A percentile compares a stretch with the other conserved stretches of the same genome.
Conservation (phyloP, 2,797 vertebrate genomes). For the Microctenopoma stevenorrisi region DNA sequence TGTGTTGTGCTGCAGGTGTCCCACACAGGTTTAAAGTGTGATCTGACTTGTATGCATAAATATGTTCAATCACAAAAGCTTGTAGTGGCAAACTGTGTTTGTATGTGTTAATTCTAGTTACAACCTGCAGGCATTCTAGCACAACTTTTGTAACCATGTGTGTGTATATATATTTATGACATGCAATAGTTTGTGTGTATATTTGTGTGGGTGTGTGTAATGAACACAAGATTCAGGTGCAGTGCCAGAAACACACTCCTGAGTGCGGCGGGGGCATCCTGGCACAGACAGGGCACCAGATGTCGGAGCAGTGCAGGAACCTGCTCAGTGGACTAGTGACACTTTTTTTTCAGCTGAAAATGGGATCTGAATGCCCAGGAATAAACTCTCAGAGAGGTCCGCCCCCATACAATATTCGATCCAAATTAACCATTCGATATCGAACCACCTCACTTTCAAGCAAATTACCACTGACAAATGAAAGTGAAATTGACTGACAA, state of each 20-base stretch:
- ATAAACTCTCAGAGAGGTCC: constrained; percentile 72
- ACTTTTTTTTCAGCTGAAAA: constrained; percentile 78
- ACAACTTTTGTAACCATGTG: constrained; percentile 23
- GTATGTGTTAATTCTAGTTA: constrained; percentile 22
- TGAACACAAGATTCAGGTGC: constrained; percentile 73
- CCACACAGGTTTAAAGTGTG: constrained; percentile 20
- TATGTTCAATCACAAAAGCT: constrained; percentile 24
- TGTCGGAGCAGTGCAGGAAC: constrained; percentile 83
- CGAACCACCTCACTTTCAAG: constrained; percentile 28
- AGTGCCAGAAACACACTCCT: constrained; percentile 76
- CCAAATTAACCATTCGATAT: constrained; percentile 47
- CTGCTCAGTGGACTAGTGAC: constrained; percentile 81
- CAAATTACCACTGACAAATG: constrained; percentile 11
- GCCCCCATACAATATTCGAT: constrained; percentile 39
- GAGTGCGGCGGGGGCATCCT: constrained; percentile 81
- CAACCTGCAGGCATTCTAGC: constrained; percentile 20
- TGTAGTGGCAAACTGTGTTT: constrained; percentile 22
- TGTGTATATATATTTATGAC: constrained; percentile 18
- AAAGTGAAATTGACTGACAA: not conserved
- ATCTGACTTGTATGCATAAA: constrained; percentile 24
- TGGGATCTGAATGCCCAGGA: constrained; percentile 71
- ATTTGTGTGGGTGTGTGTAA: constrained; percentile 56
- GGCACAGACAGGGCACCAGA: constrained; percentile 85
- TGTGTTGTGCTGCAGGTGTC: constrained; percentile 17
- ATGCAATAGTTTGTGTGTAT: constrained; percentile 35